These are phyloP conservation scores for Meriones unguiculatus DNA, from an alignment of 2,113 vertebrate species.

Conservation along the genomic window DNA sequence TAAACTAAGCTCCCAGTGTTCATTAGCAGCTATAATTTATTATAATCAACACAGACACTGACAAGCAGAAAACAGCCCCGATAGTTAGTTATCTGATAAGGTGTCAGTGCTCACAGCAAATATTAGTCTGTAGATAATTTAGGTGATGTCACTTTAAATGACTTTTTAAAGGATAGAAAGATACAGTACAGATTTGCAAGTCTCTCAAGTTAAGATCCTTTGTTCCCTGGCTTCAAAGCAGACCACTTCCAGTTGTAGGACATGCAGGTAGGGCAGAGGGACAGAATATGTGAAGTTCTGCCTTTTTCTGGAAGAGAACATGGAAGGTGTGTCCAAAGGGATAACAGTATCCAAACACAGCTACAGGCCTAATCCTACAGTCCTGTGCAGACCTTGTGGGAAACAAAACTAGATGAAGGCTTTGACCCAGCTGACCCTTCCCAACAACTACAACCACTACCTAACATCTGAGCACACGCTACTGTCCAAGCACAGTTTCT, in stretches of 20 bases:
- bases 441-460: not conserved
- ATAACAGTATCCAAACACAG: not conserved
- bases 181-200: not conserved
- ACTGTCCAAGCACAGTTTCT: not conserved
- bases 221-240: constrained; percentile 19
- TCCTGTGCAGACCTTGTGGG: not conserved
- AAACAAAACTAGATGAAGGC: not conserved
- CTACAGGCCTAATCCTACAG: not conserved
- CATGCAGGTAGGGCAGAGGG: not conserved
- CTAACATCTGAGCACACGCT: not conserved
- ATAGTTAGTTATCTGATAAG: not conserved
- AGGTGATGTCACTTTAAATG: not conserved
- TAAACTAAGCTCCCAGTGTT: not conserved
- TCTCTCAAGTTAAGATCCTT: not conserved
- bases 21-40: constrained; percentile 1
- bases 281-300: not conserved
- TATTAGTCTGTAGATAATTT: not conserved
- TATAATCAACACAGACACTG: constrained; percentile 7
- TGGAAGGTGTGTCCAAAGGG: not conserved
- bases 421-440: not conserved
- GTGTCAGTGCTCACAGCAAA: not conserved
- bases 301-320: constrained; percentile 1
- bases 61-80: not conserved
- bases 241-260: not conserved
- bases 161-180: constrained; percentile 1